phyloP scores from a whole-genome alignment of 2,113 vertebrate genomes.

The Hippocampus comes region DNA sequence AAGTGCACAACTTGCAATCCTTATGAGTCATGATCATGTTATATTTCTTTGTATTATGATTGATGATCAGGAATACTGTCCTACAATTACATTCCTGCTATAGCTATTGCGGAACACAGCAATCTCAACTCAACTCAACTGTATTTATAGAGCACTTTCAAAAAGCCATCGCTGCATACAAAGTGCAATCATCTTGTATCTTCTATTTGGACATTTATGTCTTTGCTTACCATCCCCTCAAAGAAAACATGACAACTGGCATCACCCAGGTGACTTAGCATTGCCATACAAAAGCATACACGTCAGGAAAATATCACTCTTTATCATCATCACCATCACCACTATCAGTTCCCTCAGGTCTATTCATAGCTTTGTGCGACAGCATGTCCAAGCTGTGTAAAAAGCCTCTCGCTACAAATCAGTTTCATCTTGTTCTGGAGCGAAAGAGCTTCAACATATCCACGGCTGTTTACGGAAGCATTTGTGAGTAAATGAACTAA shows the following conservation, averaged over 20 bases:
- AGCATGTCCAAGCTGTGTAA: not conserved
- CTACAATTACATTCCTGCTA: not conserved
- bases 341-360: constrained; percentile 11
- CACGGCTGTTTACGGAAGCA: constrained; percentile 9
- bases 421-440: not conserved
- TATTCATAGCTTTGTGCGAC: constrained; percentile 38
- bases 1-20: not conserved
- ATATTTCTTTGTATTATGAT: not conserved
- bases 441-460: constrained; percentile 16
- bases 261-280: not conserved
- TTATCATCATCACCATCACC: not conserved
- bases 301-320: not conserved
- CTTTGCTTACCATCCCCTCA: not conserved
- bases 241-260: not conserved
- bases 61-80: not conserved
- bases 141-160: not conserved
- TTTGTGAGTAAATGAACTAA: constrained; percentile 11
- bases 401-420: not conserved
- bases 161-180: too few relatives aligned
- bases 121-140: too few relatives aligned
- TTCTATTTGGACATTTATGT: not conserved
- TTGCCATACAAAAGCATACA: not conserved
- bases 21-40: not conserved
- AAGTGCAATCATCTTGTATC: not conserved
- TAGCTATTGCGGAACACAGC: not conserved